Base-by-base conservation (phyloP, 2,113 vertebrate genomes). In the Drymodes brunneopygia region DNA sequence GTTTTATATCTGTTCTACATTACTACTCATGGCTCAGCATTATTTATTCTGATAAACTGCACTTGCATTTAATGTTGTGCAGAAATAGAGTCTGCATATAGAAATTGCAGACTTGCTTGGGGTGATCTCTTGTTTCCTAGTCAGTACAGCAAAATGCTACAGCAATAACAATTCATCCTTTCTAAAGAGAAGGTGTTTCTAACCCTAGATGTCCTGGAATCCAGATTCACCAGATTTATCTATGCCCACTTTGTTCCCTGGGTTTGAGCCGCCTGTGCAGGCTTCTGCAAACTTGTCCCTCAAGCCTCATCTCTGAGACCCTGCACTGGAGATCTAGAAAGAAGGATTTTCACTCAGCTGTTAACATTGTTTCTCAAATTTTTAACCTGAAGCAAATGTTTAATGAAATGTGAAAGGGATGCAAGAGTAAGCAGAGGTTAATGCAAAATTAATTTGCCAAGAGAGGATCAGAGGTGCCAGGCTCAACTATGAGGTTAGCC, bases 391-490 rank as follows among this genome's bases (percentile, higher is more conserved):
- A 90, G 51, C 75, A 89, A 81, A 81, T 67, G 51, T 60, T 90
- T 90, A 81, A 91, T 92, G 95, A 95, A 97, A 95, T 92, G 94
- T 88, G 62, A 94, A 94, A 89, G 16, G 11, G 22, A 91, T 44
- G 69, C 72, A 86, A 81, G 56, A 81, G 24, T 33, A 86, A 81
- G 89, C 83, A 82, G 95, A 95, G 81, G 94, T 97, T 97, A 95
- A 95, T 91, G 83, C 53, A 95, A 85, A 97, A 97, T 97, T 97
- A 97, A 96, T 96, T 96, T 97, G 73, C 88, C 89, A 94, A 92
- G 97, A 97, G 94, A 89, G 83, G 86, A 97, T 97, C 92, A 95
- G 86, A 66, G 65, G 62, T 85, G 65, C 82, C 87, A 97, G 72
- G 79, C 90, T 96, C 87, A 97, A 90, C 15, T 74, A 91, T 50